phyloP scores from a whole-genome alignment of 2,113 vertebrate species.

The Sterrhoptilus dennistouni region DNA sequence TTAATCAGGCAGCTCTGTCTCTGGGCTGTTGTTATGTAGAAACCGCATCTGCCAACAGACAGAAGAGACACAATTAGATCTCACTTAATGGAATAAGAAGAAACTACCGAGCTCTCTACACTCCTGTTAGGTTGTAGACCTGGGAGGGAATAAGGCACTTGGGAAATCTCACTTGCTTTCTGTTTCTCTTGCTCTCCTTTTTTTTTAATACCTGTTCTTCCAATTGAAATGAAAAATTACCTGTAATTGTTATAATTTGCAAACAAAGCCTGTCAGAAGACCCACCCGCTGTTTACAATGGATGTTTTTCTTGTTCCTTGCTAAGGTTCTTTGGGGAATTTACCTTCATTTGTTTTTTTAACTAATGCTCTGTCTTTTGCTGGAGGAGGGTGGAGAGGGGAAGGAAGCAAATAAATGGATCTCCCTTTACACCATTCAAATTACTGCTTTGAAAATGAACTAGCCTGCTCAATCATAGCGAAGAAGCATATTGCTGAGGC shows the following conservation, averaged over 20 bases:
- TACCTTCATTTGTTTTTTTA: slow-evolving; percentile 73
- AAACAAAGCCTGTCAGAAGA: slow-evolving; percentile 80
- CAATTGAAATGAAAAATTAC: slow-evolving; percentile 81
- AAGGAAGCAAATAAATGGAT: slow-evolving; percentile 40
- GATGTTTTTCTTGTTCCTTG: slow-evolving; percentile 70
- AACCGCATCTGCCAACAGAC: slow-evolving; percentile 85
- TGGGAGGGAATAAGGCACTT: slow-evolving; percentile 76
- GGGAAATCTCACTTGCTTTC: slow-evolving; percentile 65
- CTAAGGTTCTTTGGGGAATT: slow-evolving; percentile 72
- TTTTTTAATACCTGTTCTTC: slow-evolving; percentile 69
- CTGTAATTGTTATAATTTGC: slow-evolving; percentile 81
- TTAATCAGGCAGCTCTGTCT: slow-evolving; percentile 86
- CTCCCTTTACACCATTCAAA: slow-evolving; percentile 13
- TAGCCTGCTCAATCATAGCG: not conserved
- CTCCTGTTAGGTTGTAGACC: slow-evolving; percentile 79
- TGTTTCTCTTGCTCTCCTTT: not conserved
- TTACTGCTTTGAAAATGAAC: slow-evolving; percentile 30
- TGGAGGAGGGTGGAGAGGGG: not conserved
- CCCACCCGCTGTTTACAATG: slow-evolving; percentile 77
- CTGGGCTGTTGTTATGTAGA: slow-evolving; percentile 86
- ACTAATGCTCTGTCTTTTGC: slow-evolving; percentile 61
- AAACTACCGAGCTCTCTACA: slow-evolving; percentile 73
- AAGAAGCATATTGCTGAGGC: not conserved
- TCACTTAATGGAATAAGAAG: slow-evolving; percentile 84
- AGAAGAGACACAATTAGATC: slow-evolving; percentile 85